Evolutionary conservation across 2,113 vertebrate genomes (phyloP).

Genomic region (Noctilio leporinus): DNA sequence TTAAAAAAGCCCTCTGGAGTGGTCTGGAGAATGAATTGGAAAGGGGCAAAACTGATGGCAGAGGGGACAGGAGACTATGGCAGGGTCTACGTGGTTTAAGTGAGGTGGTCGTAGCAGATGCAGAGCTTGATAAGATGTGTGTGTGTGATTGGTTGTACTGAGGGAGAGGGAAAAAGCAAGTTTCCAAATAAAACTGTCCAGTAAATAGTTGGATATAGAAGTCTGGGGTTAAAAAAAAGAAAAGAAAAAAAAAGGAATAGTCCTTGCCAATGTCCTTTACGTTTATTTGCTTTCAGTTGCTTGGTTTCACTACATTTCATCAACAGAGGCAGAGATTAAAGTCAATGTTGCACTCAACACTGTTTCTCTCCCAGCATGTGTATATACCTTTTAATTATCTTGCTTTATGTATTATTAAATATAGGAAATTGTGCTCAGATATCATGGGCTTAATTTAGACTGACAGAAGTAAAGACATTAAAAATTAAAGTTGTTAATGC

Average conservation of each 20-base stretch:
- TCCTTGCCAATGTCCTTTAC: constrained; percentile 3
- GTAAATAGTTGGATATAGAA: background rate
- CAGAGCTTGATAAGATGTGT: background rate
- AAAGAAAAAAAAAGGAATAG: background rate
- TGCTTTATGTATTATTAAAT: constrained; percentile 74
- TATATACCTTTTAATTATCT: constrained; percentile 71
- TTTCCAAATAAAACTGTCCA: background rate
- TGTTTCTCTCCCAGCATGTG: constrained; percentile 62
- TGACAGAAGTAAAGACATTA: constrained; percentile 59
- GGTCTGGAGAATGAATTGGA: background rate
- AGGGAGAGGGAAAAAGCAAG: background rate
- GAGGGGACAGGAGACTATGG: background rate
- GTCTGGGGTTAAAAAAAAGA: background rate
- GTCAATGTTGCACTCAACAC: constrained; percentile 15
- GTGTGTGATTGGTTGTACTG: background rate
- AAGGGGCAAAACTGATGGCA: background rate
- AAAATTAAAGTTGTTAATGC: constrained; percentile 37
- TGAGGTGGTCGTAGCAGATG: background rate
- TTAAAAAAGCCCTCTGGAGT: background rate
- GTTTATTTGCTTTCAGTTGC: constrained; percentile 34
- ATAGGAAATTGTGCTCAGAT: constrained; percentile 69
- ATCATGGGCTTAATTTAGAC: constrained; percentile 67
- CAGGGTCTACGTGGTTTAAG: background rate
- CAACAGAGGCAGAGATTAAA: constrained; percentile 52
- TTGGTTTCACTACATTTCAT: constrained; percentile 38